Evolutionary conservation across 2,888 invertebrate genomes (phyloP).

Genomic region (Graphium colonna): DNA sequence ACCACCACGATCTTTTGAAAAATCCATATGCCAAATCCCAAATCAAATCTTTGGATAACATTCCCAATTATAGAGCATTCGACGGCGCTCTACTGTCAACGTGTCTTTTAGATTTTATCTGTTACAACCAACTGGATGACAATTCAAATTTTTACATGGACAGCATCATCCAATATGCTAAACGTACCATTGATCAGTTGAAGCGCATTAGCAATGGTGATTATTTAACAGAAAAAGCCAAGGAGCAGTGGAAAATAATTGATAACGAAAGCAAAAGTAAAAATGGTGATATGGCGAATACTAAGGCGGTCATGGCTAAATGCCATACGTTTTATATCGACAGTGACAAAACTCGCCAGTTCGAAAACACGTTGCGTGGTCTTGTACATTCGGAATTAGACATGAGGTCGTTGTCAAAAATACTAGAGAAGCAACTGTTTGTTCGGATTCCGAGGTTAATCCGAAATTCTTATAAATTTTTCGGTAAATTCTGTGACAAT

Average conservation of each 20-base stretch:
- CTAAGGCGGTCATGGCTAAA: conserved; percentile 48
- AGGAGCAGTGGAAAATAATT: conserved; percentile 62
- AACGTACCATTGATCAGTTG: conserved; percentile 66
- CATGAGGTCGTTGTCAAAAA: conserved; percentile 56
- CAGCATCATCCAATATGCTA: conserved; percentile 61
- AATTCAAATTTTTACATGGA: conserved; percentile 70
- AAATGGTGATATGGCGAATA: conserved; percentile 28
- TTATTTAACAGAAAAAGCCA: conserved; percentile 64
- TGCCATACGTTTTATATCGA: conserved; percentile 57
- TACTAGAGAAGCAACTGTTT: conserved; percentile 61
- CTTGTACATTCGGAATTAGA: conserved; percentile 65
- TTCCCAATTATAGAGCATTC: conserved; percentile 36
- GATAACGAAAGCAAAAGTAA: conserved; percentile 18
- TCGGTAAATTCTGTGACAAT: conserved; percentile 48
- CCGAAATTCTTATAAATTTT: conserved; percentile 50
- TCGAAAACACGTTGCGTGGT: conserved; percentile 51
- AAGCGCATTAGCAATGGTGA: conserved; percentile 72
- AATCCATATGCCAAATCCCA: conserved; percentile 53
- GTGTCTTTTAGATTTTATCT: conserved; percentile 62
- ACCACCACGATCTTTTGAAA: conserved; percentile 50
- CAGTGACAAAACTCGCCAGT: conserved; percentile 37
- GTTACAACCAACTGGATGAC: conserved; percentile 61
- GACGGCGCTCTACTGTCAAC: conserved; percentile 46
- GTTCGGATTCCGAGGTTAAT: conserved; percentile 61
- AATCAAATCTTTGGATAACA: conserved; percentile 41